Evolutionary conservation across 2,113 vertebrate species (phyloP).

Genomic region (Nicator chloris): DNA sequence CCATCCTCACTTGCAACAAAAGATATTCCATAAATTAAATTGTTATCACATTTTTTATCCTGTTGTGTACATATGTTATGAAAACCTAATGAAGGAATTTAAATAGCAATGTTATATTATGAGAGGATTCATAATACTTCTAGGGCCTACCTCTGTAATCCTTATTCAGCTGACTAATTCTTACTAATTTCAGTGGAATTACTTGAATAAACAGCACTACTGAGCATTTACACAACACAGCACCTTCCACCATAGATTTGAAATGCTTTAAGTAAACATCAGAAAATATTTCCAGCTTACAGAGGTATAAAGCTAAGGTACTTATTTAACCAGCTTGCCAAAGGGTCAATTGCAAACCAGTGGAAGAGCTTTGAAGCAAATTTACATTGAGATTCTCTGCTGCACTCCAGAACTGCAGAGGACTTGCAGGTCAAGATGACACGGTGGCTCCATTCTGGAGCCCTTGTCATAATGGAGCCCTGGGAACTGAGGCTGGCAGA

Average conservation of each 20-base stretch:
- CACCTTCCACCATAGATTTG: not conserved
- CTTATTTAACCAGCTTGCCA: not conserved
- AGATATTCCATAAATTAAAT: not conserved
- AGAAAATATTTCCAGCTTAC: not conserved
- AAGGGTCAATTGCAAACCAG: not conserved
- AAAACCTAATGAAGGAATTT: conserved; percentile 35
- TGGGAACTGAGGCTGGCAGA: not conserved
- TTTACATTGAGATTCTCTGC: not conserved
- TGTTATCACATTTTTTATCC: not conserved
- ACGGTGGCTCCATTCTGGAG: not conserved
- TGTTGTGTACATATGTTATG: not conserved
- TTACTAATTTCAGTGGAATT: conserved; percentile 48
- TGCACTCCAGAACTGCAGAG: not conserved
- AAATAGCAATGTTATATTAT: conserved; percentile 5
- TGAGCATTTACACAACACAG: not conserved
- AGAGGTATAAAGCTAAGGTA: not conserved
- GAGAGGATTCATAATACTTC: not conserved
- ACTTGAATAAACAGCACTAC: conserved; percentile 45
- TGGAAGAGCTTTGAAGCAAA: not conserved
- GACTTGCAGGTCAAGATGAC: not conserved
- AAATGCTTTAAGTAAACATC: conserved; percentile 31
- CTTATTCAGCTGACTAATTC: conserved; percentile 50
- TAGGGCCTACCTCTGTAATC: conserved; percentile 14
- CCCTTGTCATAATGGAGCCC: not conserved
- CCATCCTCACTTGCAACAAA: not conserved